Conservation (phyloP, 2,797 vertebrate species). For the Craterocephalus amniculus region DNA sequence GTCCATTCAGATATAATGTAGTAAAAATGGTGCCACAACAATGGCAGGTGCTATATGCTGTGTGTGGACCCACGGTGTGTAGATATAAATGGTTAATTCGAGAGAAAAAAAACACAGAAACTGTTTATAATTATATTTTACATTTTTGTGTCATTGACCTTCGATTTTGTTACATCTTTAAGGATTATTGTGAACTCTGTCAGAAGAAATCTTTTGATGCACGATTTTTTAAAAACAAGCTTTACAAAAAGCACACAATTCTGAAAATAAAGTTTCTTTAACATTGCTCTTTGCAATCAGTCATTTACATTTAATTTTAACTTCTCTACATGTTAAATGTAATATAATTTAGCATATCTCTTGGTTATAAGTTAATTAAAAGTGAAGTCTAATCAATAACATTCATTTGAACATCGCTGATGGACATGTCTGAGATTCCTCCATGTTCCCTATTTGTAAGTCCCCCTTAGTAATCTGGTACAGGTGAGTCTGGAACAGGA, state of each 20-base stretch:
- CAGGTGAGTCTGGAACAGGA: conserved; percentile 43
- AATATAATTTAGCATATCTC: neutral
- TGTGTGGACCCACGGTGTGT: neutral
- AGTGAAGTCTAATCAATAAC: neutral
- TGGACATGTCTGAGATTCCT: conserved; percentile 36
- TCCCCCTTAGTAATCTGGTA: conserved; percentile 39
- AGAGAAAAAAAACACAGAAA: neutral
- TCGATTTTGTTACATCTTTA: neutral
- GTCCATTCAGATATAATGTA: neutral
- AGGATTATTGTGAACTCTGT: conserved; percentile 2
- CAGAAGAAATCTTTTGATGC: neutral
- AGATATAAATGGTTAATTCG: neutral
- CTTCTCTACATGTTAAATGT: neutral
- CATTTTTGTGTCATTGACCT: neutral
- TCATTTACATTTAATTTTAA: conserved; percentile 30
- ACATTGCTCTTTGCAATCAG: conserved; percentile 1
- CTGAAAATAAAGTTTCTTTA: neutral
- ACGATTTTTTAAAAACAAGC: neutral
- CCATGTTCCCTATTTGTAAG: conserved; percentile 58
- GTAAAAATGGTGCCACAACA: neutral
- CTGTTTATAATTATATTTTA: too few relatives aligned
- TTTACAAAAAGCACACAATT: conserved; percentile 16
- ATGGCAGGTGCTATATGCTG: neutral
- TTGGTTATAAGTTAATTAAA: neutral
- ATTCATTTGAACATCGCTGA: neutral